A percentile compares a stretch with the other conserved stretches of the same genome.
Conservation (phyloP, 2,888 invertebrate genomes). For the Galerucella pusilla region DNA sequence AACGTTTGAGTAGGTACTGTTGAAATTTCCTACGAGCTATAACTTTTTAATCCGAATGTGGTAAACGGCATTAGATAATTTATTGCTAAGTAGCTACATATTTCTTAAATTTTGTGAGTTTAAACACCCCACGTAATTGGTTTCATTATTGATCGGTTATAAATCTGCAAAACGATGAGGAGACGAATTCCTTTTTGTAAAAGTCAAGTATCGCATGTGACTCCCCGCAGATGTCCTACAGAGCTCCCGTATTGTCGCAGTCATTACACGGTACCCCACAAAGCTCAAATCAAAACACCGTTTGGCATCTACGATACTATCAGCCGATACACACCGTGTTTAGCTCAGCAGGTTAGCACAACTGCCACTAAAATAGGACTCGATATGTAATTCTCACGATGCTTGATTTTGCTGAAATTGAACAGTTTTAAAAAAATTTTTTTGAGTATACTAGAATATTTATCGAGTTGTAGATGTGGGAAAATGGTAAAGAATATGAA, state of each 20-base stretch:
- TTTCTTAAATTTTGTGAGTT: too few species aligned
- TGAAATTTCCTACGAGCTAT: too few species aligned
- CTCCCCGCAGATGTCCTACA: slow-evolving; percentile 45
- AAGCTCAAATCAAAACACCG: slow-evolving; percentile 50
- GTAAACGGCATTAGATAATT: too few species aligned
- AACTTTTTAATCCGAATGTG: too few species aligned
- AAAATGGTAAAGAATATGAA: slow-evolving; percentile 4
- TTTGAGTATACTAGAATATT: slow-evolving; percentile 36
- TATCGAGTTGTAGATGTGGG: slow-evolving; percentile 26
- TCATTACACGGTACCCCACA: slow-evolving; percentile 52
- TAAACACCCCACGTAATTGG: too few species aligned
- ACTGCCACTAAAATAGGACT: slow-evolving; percentile 41
- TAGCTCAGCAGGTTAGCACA: slow-evolving; percentile 47
- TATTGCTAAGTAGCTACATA: too few species aligned
- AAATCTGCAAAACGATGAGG: slow-evolving; percentile 16
- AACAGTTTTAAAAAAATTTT: slow-evolving; percentile 18
- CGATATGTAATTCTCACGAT: slow-evolving; percentile 48
- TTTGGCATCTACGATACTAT: slow-evolving; percentile 48
- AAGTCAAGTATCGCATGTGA: slow-evolving; percentile 53
- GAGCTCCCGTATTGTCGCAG: slow-evolving; percentile 49
- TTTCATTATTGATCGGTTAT: too few species aligned
- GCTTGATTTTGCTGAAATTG: slow-evolving; percentile 38
- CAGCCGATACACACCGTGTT: slow-evolving; percentile 45
- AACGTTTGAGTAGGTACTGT: too few species aligned
- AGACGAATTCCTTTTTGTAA: slow-evolving; percentile 40